These are phyloP conservation scores for Paratrypauchen microcephalus DNA, from an alignment of 2,797 vertebrate genomes.

Conservation along the genomic window DNA sequence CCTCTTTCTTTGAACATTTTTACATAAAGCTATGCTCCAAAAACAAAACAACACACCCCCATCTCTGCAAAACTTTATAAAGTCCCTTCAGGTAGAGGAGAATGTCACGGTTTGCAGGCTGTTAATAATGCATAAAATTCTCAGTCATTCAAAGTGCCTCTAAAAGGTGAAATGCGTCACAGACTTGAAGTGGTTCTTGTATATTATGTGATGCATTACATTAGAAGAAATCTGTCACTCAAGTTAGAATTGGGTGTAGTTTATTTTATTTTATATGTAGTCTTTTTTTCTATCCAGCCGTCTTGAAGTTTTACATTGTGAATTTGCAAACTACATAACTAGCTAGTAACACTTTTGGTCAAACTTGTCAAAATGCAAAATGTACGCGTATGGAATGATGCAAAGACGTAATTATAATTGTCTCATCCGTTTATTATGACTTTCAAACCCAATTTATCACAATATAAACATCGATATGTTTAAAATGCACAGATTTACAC, in stretches of 20 bases:
- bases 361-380: background rate
- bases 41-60: background rate
- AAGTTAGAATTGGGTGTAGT: background rate
- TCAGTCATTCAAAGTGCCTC: background rate
- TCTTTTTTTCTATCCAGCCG: background rate
- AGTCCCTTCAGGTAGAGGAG: constrained; percentile 13
- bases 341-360: background rate
- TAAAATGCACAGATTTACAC: background rate
- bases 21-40: background rate
- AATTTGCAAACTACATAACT: background rate
- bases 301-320: background rate
- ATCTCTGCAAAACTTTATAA: constrained; percentile 3
- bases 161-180: constrained; percentile 8
- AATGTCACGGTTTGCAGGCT: constrained; percentile 5
- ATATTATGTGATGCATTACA: background rate
- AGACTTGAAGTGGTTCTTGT: constrained; percentile 2
- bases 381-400: background rate
- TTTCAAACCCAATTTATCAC: background rate
- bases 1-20: constrained; percentile 8
- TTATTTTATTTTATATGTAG: background rate
- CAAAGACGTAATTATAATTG: background rate
- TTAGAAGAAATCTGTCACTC: background rate
- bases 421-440: background rate
- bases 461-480: background rate
- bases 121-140: constrained; percentile 9